Evolutionary conservation across 2,888 invertebrate genomes (phyloP), one percentile per base, ranked within the genome.

Genomic region (Theretra japonica): DNA sequence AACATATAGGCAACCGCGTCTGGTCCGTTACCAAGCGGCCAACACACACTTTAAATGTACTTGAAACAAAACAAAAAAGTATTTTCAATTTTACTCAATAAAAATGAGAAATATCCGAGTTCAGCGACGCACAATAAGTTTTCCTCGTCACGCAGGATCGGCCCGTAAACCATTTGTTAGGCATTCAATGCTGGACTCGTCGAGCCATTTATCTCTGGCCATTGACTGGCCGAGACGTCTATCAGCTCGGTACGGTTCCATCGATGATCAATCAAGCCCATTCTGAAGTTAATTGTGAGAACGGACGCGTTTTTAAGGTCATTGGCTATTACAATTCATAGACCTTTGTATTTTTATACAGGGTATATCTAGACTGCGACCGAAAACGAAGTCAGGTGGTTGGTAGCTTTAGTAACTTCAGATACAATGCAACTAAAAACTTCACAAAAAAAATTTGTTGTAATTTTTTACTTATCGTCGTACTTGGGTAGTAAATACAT

Each of bases 141-240:
- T 83, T 86, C 83, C 86, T 84, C 85, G 87, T 85, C 87, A 83
- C 73, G 72, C 75, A 73, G 72, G 75, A 77, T 76, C 73, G 74
- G 80, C 83, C 83, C 83, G 80, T 83, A 79, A 83, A 83, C 87
- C 90, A 91, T 91, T 91, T 90, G 90, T 91, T 89, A 91, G 85
- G 83, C 84, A 88, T 91, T 90, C 90, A 90, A 87, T 86, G 85
- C 82, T 76, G 74, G 80, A 79, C 80, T 77, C 78, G 79, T 81
- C 79, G 76, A 77, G 81, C 88, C 86, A 90, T 91, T 89, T 88
- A 91, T 89, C 88, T 89, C 88, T 79, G 72, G 79, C 85, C 83
- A 88, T 89, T 89, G 28, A 59, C 59, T 86, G 83, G 84, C 81
- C 82, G 77, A 80, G 82, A 84, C 86, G 84, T 86, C 88, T 86